Conservation (phyloP, 2,888 invertebrate species). For the Parelbella ahira region DNA sequence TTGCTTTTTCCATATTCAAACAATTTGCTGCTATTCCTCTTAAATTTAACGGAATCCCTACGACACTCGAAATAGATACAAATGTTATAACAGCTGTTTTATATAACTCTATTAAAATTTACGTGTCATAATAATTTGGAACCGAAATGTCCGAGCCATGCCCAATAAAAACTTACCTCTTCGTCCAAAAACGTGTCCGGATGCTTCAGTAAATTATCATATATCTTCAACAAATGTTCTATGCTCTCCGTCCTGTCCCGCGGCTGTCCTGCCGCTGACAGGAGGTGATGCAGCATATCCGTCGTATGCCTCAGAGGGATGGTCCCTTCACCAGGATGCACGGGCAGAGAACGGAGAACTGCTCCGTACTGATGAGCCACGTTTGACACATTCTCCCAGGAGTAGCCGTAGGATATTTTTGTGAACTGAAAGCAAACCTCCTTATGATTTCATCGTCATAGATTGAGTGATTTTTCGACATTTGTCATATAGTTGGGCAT, state of each 20-base stretch:
- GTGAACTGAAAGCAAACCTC: constrained; percentile 65
- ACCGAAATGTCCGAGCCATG: too few species aligned
- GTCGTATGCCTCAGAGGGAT: constrained; percentile 79
- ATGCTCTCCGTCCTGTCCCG: constrained; percentile 77
- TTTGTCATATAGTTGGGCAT: too few species aligned
- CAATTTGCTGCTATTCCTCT: too few species aligned
- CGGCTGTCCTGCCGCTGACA: constrained; percentile 53
- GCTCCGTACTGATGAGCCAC: constrained; percentile 79
- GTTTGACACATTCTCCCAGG: constrained; percentile 78
- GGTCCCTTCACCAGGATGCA: constrained; percentile 84
- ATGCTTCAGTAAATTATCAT: constrained; percentile 58
- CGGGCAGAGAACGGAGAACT: constrained; percentile 70
- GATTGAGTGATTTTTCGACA: too few species aligned
- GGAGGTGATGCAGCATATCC: constrained; percentile 79
- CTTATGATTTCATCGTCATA: too few species aligned
- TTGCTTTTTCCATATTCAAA: too few species aligned
- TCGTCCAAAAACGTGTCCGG: constrained; percentile 86
- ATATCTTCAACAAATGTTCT: constrained; percentile 83
- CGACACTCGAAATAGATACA: too few species aligned
- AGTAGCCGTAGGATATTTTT: constrained; percentile 81
- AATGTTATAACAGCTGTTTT: too few species aligned
- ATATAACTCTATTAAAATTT: too few species aligned
- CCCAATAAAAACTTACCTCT: constrained; percentile 78
- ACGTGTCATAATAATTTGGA: too few species aligned
- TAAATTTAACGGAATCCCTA: too few species aligned